Evolutionary conservation across 2,888 invertebrate genomes (phyloP), one percentile per base, ranked within the genome.

Genomic region (Branchellion lobata): DNA sequence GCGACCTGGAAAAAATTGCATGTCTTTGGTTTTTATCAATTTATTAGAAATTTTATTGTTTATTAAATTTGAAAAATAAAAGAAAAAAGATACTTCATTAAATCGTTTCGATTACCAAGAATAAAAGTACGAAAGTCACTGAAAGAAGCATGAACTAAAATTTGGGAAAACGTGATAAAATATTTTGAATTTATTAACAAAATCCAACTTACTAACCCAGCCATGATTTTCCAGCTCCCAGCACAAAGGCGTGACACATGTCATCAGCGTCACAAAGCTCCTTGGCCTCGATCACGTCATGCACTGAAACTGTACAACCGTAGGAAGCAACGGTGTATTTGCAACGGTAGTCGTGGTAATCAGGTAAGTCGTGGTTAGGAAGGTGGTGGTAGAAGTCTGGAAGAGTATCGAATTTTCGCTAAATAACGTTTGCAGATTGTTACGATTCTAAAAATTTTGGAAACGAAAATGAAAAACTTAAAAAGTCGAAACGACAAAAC

Each of bases 271-370:
- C 83, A 82, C 88, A 88, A 75, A 87, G 79, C 33, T 86, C 85
- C 79, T 86, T 86, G 0, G 87, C 88, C 80, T 88, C 87, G 69
- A 81, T 81, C 47, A 82, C 82, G 83, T 87, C 87, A 81, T 85
- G 86, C 69, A 86, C 86, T 18, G 88, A 87, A 73, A 87, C 81
- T 1, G 86, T 86, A 80, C 88, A 88, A 24, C 85, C 86, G 80
- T 80, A 81, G 14, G 85, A 84, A 11, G 85, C 85, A 79, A 87
- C 80, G 1, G 86, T 85, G 81, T 85, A 83, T 5, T 85, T 84
- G 82, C 88, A 88, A 2, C 85, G 82, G 83, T 87, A 88, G 84
- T 88, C 87, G 81, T 83, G 85, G 69, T 84, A 81, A 21, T 86
- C 86, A 1, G 87, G 87, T 11, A 86, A 81, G 82, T 87, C 87